Percentiles rank a stretch among this genome's conserved stretches.
These are phyloP conservation scores for Actinia equina DNA, from an alignment of 64 coral and sea anemone species.

Conservation along the genomic window DNA sequence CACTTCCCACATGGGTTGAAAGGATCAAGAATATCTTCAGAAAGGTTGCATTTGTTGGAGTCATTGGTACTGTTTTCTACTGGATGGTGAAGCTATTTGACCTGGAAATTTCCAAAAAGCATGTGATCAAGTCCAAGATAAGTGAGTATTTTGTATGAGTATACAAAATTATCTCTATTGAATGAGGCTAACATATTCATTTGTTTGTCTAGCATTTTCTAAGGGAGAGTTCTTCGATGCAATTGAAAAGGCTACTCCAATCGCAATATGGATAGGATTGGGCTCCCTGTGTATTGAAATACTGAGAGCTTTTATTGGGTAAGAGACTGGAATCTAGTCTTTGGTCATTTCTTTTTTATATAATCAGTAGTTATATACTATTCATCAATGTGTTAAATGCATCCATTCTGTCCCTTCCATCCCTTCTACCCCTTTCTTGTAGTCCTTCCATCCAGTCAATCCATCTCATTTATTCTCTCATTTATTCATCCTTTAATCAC, in stretches of 20 bases:
- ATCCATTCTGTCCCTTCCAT: too few relatives aligned
- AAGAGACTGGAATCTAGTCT: background rate
- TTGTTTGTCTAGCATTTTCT: conserved; percentile 66
- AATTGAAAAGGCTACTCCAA: conserved; percentile 53
- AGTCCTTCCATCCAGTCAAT: too few relatives aligned
- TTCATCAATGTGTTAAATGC: too few relatives aligned
- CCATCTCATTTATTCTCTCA: too few relatives aligned
- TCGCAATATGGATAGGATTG: conserved; percentile 69
- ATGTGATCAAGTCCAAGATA: conserved; percentile 75
- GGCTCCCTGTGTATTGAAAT: conserved; percentile 70
- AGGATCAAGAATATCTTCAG: conserved; percentile 35
- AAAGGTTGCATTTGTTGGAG: conserved; percentile 27
- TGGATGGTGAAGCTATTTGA: conserved; percentile 80
- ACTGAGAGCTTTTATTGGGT: conserved; percentile 57
- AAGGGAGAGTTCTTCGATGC: conserved; percentile 53
- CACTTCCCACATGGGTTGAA: conserved; percentile 22
- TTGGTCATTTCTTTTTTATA: background rate
- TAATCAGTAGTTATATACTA: too few relatives aligned
- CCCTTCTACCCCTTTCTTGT: too few relatives aligned
- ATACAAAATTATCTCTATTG: background rate
- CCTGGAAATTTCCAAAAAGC: conserved; percentile 54
- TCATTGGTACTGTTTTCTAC: conserved; percentile 46
- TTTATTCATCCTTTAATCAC: too few relatives aligned
- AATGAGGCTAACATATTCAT: too few relatives aligned
- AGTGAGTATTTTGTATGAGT: conserved; percentile 39